Base-by-base conservation (phyloP, 2,888 invertebrate genomes). In the Pimpla rufipes region DNA sequence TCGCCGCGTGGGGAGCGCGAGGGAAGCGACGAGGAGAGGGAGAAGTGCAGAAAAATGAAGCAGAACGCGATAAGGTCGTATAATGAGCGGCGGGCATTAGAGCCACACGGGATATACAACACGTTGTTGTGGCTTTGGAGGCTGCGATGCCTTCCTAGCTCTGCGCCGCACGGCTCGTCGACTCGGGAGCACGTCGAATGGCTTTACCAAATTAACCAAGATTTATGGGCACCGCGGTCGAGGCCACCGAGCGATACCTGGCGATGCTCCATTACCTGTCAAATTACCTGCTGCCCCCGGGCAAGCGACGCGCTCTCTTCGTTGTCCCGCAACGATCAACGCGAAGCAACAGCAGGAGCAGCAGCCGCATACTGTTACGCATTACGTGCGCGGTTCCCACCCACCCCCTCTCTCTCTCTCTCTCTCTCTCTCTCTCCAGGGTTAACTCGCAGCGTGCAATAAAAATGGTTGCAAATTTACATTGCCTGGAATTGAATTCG, bases 171-270 rank as follows among this genome's bases (percentile, higher is more conserved):
- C 29, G 29, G 79, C 84, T 82, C 85, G 84, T 81, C 37, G 62
- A 62, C 85, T 84, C 88, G 85, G 88, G 86, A 89, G 90, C 88
- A 88, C 75, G 85, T 86, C 85, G 90, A 90, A 91, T 89, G 88
- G 89, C 59, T 90, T 87, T 90, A 91, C 89, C 92, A 92, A 92
- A 92, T 92, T 92, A 92, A 90, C 87, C 87, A 88, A 92, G 92
- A 92, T 92, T 92, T 92, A 92, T 92, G 90, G 85, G 86, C 81
- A 87, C 88, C 29, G 5, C 88, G 87, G 86, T 89, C 87, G 75
- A 76, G 64, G 40, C 64, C 62, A 68, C 21, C 47, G 29, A 73
- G 73, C 70, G 67, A 78, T 68, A 71, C 59, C 75, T 37, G 47
- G 89, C 90, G 88, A 90, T 90, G 90, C 88, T 82, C 74, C 81